Evolutionary conservation across 2,888 invertebrate genomes (phyloP).

Genomic region (Glyphotaelius pellucidus): DNA sequence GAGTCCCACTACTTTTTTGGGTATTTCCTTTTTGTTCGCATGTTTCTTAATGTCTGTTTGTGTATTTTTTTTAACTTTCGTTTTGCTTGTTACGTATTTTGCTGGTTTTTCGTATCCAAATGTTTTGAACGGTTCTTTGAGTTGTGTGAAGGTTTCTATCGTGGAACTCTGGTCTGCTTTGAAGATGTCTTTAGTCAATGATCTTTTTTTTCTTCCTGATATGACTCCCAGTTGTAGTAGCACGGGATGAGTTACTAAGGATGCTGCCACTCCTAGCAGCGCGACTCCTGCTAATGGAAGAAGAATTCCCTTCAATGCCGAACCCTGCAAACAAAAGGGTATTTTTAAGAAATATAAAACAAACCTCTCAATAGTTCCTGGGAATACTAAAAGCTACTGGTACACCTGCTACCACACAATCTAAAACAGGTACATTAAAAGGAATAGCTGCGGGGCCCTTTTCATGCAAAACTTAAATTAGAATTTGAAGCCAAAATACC

Average conservation of each 20-base stretch:
- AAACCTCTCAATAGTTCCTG: background rate
- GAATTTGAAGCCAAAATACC: no score
- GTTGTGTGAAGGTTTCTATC: background rate
- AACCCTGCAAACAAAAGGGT: constrained; percentile 73
- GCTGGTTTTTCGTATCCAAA: constrained; percentile 2
- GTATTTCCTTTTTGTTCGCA: background rate
- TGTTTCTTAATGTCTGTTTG: background rate
- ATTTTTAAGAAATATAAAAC: background rate
- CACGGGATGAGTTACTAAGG: constrained; percentile 86
- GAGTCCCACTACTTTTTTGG: background rate
- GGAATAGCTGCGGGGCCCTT: no score
- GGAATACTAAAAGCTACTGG: background rate
- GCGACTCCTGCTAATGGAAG: constrained; percentile 89
- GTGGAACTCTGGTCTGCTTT: constrained; percentile 41
- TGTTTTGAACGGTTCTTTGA: constrained; percentile 2
- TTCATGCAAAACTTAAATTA: no score
- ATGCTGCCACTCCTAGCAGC: constrained; percentile 88
- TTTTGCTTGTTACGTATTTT: background rate
- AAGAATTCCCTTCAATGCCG: constrained; percentile 80
- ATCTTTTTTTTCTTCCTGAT: constrained; percentile 78
- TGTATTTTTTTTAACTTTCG: background rate
- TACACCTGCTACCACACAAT: no score
- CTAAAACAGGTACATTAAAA: no score
- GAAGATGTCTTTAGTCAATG: constrained; percentile 52
- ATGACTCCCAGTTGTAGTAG: constrained; percentile 87